Conservation (phyloP, 2,888 invertebrate species). For the Tetragnatha montana region DNA sequence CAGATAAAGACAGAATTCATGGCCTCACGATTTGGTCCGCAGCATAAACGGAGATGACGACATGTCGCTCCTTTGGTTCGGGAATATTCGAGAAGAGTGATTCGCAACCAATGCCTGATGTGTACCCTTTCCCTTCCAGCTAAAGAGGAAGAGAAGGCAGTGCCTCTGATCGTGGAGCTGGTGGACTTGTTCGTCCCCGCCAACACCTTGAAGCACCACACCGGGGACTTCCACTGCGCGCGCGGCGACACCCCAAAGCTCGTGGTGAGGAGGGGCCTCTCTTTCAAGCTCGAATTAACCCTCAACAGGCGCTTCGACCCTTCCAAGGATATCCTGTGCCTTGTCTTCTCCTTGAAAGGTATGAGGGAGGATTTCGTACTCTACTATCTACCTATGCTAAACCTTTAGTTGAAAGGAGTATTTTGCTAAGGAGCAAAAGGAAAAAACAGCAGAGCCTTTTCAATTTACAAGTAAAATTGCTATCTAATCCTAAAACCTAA, state of each 20-base stretch:
- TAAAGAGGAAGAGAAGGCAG: conserved; percentile 13
- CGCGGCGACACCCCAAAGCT: conserved; percentile 75
- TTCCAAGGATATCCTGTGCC: conserved; percentile 73
- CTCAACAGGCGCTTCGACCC: conserved; percentile 73
- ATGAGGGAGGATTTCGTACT: too few relatives aligned
- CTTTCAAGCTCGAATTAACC: conserved; percentile 73
- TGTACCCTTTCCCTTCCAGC: conserved; percentile 11
- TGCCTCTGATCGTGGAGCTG: conserved; percentile 56
- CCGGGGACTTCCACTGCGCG: conserved; percentile 86
- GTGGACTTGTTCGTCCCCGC: conserved; percentile 26
- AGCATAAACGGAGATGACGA: too few relatives aligned
- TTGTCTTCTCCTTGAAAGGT: conserved; percentile 74
- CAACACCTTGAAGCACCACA: conserved; percentile 80
- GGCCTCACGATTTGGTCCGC: too few relatives aligned
- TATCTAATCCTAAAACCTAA: too few relatives aligned
- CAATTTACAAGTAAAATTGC: too few relatives aligned
- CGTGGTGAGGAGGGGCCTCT: conserved; percentile 74
- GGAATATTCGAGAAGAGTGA: background rate
- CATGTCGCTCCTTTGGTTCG: too few relatives aligned
- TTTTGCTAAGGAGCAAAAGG: too few relatives aligned
- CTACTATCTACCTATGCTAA: too few relatives aligned
- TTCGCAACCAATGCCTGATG: background rate
- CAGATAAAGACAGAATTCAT: too few relatives aligned
- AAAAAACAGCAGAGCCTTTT: too few relatives aligned
- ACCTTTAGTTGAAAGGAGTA: too few relatives aligned